Evolutionary conservation across 2,113 vertebrate genomes (phyloP).

Genomic region (Pan troglodytes): NHGRI_mPanTro3-v2.1_pri NC_072408.2:89625001-89625500

Average conservation of each 20-base stretch:
- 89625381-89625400: slow-evolving; percentile 12
- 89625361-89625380: background rate
- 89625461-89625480: background rate
- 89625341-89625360: background rate
- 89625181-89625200: slow-evolving; percentile 17
- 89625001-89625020: slow-evolving; percentile 1
- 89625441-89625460: background rate
- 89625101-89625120: background rate
- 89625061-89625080: background rate
- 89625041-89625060: background rate
- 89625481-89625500: slow-evolving; percentile 53
- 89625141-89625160: background rate
- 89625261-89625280: slow-evolving; percentile 5
- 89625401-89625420: slow-evolving; percentile 54
- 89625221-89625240: slow-evolving; percentile 47
- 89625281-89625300: background rate
- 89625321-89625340: background rate
- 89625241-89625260: background rate
- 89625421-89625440: slow-evolving; percentile 9
- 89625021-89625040: background rate
- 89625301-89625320: slow-evolving; percentile 18
- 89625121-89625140: background rate
- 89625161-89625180: background rate
- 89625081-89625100: slow-evolving; percentile 29
- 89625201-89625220: slow-evolving; percentile 35